Conservation (phyloP, 2,113 vertebrate species). For the Eretmochelys imbricata region DNA sequence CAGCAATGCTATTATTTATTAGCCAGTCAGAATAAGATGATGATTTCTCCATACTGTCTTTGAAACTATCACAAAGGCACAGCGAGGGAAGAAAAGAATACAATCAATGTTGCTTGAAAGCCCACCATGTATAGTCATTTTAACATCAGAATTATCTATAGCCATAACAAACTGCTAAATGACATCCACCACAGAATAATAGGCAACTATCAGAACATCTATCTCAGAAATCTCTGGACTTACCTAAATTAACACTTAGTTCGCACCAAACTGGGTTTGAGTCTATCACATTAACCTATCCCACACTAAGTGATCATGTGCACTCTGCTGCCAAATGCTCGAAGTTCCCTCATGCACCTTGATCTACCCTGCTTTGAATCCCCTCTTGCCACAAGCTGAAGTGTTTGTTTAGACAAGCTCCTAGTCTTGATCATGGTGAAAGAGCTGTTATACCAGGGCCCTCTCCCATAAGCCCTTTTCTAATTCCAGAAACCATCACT, state of each 20-base stretch:
- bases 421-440: not conserved
- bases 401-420: not conserved
- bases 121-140: not conserved
- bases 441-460: not conserved
- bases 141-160: not conserved
- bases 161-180: not conserved
- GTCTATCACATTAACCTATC: not conserved
- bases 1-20: constrained; percentile 97
- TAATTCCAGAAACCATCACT: not conserved
- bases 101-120: not conserved
- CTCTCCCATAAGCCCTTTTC: not conserved
- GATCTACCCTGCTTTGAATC: not conserved
- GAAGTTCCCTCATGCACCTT: not conserved
- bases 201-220: not conserved
- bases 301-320: not conserved
- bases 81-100: constrained; percentile 42
- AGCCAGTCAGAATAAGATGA: constrained; percentile 95
- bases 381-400: not conserved
- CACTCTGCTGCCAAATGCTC: not conserved
- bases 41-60: constrained; percentile 95
- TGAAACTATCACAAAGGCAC: constrained; percentile 84
- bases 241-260: not conserved
- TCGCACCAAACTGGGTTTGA: too few species aligned
- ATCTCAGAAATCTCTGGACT: not conserved
- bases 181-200: not conserved